These are phyloP conservation scores for Calycopis cecrops DNA, from an alignment of 1,140 invertebrate species.

Conservation along the genomic window DNA sequence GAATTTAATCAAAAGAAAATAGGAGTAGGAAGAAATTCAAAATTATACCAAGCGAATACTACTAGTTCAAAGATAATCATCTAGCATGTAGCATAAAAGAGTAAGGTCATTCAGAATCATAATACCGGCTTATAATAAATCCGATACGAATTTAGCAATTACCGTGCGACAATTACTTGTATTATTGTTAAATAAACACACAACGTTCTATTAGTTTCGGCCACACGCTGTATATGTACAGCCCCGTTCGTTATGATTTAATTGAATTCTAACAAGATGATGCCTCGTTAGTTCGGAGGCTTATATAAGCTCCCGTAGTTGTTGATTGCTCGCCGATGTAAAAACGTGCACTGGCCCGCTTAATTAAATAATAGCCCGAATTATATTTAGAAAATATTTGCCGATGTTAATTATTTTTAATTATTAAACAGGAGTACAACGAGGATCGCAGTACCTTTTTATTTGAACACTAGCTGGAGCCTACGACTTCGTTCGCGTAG, in stretches of 20 bases:
- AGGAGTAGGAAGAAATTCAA: too few relatives aligned
- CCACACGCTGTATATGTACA: slow-evolving; percentile 8
- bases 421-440: too few relatives aligned
- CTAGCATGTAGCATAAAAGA: too few relatives aligned
- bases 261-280: slow-evolving; percentile 37
- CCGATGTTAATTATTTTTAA: too few relatives aligned
- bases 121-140: slow-evolving; percentile 2
- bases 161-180: slow-evolving; percentile 35
- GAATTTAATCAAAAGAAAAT: too few relatives aligned
- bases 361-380: background rate
- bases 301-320: slow-evolving; percentile 27
- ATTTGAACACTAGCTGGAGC: too few relatives aligned
- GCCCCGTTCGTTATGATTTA: slow-evolving; percentile 31
- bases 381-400: background rate
- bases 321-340: slow-evolving; percentile 21
- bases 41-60: too few relatives aligned
- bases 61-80: too few relatives aligned
- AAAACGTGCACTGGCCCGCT: slow-evolving; percentile 19
- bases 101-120: background rate
- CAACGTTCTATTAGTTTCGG: background rate
- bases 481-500: too few relatives aligned
- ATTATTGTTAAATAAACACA: background rate
- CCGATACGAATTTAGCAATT: slow-evolving; percentile 18
- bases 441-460: too few relatives aligned
- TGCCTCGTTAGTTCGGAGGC: slow-evolving; percentile 32